phyloP scores from a whole-genome alignment of 2,797 vertebrate species.

The Adrianichthys oophorus region DNA sequence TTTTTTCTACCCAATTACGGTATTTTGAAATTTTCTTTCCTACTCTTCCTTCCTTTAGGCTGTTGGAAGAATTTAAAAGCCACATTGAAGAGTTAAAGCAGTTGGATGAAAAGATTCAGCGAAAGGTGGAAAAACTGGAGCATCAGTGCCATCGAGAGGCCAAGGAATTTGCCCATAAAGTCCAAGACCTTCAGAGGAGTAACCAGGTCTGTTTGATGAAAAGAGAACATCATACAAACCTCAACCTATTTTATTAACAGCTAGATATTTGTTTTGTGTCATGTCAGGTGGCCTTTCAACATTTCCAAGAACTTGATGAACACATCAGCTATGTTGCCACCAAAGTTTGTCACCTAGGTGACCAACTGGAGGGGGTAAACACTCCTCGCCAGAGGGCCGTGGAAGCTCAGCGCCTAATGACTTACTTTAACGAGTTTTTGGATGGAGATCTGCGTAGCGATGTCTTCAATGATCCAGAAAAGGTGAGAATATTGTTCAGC shows the following conservation, averaged over 20 bases:
- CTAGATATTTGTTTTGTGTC: conserved; percentile 6
- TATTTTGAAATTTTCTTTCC: neutral
- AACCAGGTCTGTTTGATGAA: conserved; percentile 86
- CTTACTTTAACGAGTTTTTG: conserved; percentile 99
- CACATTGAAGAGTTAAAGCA: conserved; percentile 98
- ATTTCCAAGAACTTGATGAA: conserved; percentile 98
- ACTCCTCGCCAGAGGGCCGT: conserved; percentile 98
- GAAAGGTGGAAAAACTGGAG: conserved; percentile 96
- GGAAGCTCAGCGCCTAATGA: conserved; percentile 98
- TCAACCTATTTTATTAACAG: neutral
- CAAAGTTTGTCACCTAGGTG: conserved; percentile 98
- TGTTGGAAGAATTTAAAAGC: conserved; percentile 96
- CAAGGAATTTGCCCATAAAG: conserved; percentile 98
- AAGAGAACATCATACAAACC: neutral
- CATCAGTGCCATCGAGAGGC: conserved; percentile 98
- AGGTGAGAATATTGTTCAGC: conserved; percentile 73
- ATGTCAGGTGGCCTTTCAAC: conserved; percentile 95
- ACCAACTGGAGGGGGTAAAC: conserved; percentile 98
- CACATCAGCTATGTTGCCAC: conserved; percentile 99
- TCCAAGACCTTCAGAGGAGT: conserved; percentile 96
- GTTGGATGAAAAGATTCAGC: conserved; percentile 97
- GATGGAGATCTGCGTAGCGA: conserved; percentile 98
- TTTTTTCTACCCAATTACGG: too few relatives aligned
- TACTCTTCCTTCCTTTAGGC: conserved; percentile 70
- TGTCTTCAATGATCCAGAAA: conserved; percentile 98